These are phyloP conservation scores for Idaea dimidiata DNA, from an alignment of 2,888 invertebrate species.

Conservation along the genomic window DNA sequence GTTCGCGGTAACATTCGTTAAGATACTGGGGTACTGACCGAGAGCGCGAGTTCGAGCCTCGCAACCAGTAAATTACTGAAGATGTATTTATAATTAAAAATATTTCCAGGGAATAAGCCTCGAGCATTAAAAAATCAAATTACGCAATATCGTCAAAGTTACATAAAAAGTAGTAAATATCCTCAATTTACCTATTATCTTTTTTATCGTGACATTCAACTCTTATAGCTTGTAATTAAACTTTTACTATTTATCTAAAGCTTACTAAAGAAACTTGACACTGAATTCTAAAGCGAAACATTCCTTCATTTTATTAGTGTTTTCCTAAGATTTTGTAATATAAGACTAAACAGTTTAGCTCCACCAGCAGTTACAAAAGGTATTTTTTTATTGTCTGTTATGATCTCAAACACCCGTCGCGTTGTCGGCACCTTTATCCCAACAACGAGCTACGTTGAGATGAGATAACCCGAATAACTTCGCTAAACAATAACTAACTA, in stretches of 20 bases:
- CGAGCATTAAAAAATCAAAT: too few relatives aligned
- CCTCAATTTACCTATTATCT: too few relatives aligned
- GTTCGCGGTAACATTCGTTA: too few relatives aligned
- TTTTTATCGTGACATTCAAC: background rate
- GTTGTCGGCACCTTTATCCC: constrained; percentile 32
- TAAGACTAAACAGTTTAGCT: background rate
- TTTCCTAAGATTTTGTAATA: background rate
- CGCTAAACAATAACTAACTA: constrained; percentile 7
- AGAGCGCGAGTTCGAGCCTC: too few relatives aligned
- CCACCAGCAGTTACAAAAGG: background rate
- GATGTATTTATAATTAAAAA: too few relatives aligned
- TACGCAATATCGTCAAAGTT: too few relatives aligned
- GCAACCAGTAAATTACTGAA: too few relatives aligned
- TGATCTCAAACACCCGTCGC: constrained; percentile 3
- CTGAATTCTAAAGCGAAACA: background rate
- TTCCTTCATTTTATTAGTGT: background rate
- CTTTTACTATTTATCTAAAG: background rate
- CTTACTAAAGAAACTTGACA: background rate
- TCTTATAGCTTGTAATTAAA: background rate
- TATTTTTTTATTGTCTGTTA: background rate
- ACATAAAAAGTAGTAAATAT: too few relatives aligned
- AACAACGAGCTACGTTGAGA: constrained; percentile 37
- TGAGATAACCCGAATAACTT: constrained; percentile 62
- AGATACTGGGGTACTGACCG: too few relatives aligned
- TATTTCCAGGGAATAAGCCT: too few relatives aligned